These are phyloP conservation scores for Malurus elegans DNA, from an alignment of 2,113 vertebrate species.

Conservation along the genomic window DNA sequence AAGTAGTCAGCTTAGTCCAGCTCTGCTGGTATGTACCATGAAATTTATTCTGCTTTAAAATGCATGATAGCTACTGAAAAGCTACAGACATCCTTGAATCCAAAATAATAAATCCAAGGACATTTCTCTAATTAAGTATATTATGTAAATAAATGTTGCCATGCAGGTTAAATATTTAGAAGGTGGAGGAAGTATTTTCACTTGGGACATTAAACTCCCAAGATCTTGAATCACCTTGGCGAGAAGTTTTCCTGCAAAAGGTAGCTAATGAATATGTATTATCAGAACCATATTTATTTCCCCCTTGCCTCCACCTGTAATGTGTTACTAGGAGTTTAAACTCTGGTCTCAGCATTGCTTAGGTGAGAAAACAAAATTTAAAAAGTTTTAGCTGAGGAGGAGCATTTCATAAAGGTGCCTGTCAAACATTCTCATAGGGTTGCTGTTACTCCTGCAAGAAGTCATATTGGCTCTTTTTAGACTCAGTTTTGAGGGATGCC, in stretches of 20 bases:
- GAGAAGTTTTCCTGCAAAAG: not conserved
- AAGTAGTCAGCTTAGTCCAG: not conserved
- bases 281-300: not conserved
- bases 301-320: accelerated
- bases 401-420: not conserved
- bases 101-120: not conserved
- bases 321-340: not conserved
- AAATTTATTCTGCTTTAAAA: not conserved
- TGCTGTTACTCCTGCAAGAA: not conserved
- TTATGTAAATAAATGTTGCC: slow-evolving; percentile 25
- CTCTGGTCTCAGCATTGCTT: not conserved
- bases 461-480: not conserved
- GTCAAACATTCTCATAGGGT: not conserved
- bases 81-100: not conserved
- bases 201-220: not conserved
- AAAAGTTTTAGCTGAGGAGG: not conserved
- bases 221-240: not conserved
- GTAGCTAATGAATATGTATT: slow-evolving; percentile 1
- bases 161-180: slow-evolving; percentile 9
- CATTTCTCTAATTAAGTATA: not conserved
- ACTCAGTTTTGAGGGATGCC: not conserved
- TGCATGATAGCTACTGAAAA: not conserved
- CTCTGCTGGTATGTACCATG: not conserved
- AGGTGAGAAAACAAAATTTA: not conserved
- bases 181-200: not conserved